A percentile compares a stretch with the other conserved stretches of the same genome.
These are phyloP conservation scores for Bos taurus DNA, from an alignment of 2,113 vertebrate species.

Conservation along the genomic window ARS-UCD2.0 NC_037345.1:44860501-44861000, in stretches of 20 bases:
- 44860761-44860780: neutral
- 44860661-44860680: neutral
- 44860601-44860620: neutral
- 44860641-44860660: neutral
- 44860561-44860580: neutral
- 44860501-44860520: neutral
- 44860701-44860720: neutral
- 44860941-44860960: constrained; percentile 46
- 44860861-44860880: neutral
- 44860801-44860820: neutral
- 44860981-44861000: constrained; percentile 98
- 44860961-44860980: constrained; percentile 91
- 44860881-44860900: neutral
- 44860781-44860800: neutral
- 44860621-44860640: neutral
- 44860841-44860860: neutral
- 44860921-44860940: neutral
- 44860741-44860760: neutral
- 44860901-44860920: neutral
- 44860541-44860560: neutral
- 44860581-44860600: neutral
- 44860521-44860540: neutral
- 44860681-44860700: neutral
- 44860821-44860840: neutral
- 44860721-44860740: neutral